A percentile compares a stretch with the other conserved stretches of the same genome.
phyloP scores from a whole-genome alignment of 1,140 invertebrate species.

The Ceratina calcarata region DNA sequence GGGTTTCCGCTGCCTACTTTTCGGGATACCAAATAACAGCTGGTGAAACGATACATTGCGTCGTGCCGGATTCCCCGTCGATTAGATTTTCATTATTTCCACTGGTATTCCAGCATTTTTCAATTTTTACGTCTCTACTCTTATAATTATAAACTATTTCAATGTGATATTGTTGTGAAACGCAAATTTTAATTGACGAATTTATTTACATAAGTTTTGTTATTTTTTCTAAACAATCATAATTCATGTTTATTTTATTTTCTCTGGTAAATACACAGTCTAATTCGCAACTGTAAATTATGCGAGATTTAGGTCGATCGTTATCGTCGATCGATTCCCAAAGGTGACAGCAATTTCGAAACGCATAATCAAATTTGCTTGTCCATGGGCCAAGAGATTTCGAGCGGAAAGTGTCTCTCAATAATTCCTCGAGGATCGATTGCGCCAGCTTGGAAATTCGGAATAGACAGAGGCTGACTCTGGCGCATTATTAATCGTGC shows the following conservation, averaged over 20 bases:
- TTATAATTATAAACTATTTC: not conserved
- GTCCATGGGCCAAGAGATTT: not conserved
- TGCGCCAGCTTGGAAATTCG: slow-evolving; percentile 30
- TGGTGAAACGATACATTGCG: no score
- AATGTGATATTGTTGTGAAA: no score
- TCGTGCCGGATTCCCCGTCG: not conserved
- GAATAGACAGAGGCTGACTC: slow-evolving; percentile 24
- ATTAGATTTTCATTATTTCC: not conserved
- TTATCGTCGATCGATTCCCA: not conserved
- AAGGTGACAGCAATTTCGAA: not conserved
- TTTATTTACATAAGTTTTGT: no score
- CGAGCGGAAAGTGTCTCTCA: slow-evolving; percentile 28
- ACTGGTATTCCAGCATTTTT: not conserved
- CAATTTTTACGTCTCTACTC: not conserved
- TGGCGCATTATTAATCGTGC: slow-evolving; percentile 58
- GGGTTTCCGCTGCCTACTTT: not conserved
- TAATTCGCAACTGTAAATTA: not conserved
- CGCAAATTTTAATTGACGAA: no score
- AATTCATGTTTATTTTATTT: no score
- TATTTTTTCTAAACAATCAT: no score
- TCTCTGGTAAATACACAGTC: no score
- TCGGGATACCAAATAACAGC: not conserved
- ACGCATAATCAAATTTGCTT: not conserved
- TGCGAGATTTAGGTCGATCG: not conserved
- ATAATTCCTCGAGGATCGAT: slow-evolving; percentile 53